phyloP scores from a whole-genome alignment of 2,888 invertebrate genomes.

The Himalopsyche tibetana region DNA sequence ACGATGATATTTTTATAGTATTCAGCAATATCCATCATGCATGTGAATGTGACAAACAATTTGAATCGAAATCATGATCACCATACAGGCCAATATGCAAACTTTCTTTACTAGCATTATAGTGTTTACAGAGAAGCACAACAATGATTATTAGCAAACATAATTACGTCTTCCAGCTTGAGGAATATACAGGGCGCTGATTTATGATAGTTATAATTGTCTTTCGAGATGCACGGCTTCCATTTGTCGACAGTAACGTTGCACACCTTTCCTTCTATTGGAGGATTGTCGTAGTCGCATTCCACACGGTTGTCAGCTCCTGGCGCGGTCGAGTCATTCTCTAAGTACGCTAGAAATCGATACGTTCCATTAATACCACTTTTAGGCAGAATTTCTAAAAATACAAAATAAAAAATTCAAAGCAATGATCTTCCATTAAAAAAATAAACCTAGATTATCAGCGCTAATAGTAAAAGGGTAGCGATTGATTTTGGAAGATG shows the following conservation, averaged over 20 bases:
- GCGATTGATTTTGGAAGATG: too few species aligned
- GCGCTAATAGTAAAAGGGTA: neutral
- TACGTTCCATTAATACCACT: neutral
- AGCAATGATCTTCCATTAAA: too few species aligned
- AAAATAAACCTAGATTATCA: too few species aligned
- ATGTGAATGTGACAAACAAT: too few species aligned
- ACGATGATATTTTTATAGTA: too few species aligned
- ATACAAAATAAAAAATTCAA: too few species aligned
- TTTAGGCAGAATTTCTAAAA: too few species aligned
- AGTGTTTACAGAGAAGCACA: too few species aligned
- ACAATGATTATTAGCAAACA: neutral
- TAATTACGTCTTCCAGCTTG: constrained; percentile 93
- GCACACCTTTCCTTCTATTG: constrained; percentile 86
- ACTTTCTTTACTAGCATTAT: too few species aligned
- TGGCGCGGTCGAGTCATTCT: constrained; percentile 70
- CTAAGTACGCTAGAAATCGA: constrained; percentile 72
- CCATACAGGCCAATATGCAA: too few species aligned
- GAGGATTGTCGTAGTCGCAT: constrained; percentile 80
- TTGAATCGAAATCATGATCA: too few species aligned
- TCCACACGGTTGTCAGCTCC: constrained; percentile 80
- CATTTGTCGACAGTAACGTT: constrained; percentile 85
- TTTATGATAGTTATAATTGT: constrained; percentile 90
- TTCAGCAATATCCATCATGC: too few species aligned
- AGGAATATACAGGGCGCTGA: constrained; percentile 96
- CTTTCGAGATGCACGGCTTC: constrained; percentile 85